Evolutionary conservation across 2,888 invertebrate species (phyloP).

Genomic region (Megamerina dolium): DNA sequence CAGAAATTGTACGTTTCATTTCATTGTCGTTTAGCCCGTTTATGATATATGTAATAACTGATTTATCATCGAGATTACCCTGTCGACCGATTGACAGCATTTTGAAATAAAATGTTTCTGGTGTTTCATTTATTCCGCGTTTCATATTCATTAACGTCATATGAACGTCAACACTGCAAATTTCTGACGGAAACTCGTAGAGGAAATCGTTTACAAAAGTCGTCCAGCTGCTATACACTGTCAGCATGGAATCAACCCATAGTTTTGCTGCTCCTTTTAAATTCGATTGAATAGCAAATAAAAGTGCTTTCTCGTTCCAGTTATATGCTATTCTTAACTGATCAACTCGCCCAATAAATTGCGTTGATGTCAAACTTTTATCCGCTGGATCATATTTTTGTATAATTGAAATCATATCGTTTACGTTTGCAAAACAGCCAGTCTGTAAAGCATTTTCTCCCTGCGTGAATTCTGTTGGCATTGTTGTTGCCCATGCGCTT

Average conservation of each 20-base stretch:
- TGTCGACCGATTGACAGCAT: conserved; percentile 7
- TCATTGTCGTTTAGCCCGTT: conserved; percentile 1
- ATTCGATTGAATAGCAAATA: background rate
- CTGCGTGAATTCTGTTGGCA: no score
- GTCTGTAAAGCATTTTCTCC: no score
- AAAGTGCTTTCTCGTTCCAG: background rate
- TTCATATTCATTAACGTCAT: conserved; percentile 1
- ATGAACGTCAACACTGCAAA: background rate
- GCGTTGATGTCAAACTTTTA: no score
- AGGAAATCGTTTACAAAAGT: conserved; percentile 1
- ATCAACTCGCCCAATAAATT: no score
- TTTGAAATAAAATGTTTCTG: conserved; percentile 17
- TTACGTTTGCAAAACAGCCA: no score
- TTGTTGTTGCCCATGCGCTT: no score
- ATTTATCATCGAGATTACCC: conserved; percentile 4
- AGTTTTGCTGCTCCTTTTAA: conserved; percentile 3
- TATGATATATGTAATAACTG: conserved; percentile 9
- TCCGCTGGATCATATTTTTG: no score
- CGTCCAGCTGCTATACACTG: background rate
- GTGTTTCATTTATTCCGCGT: conserved; percentile 1
- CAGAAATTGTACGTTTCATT: no score
- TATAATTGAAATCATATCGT: no score
- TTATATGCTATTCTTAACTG: background rate
- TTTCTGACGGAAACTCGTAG: background rate
- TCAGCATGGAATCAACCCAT: conserved; percentile 1